A percentile compares a stretch with the other conserved stretches of the same genome.
phyloP scores from a whole-genome alignment of 2,797 vertebrate genomes.

The Spatula clypeata region DNA sequence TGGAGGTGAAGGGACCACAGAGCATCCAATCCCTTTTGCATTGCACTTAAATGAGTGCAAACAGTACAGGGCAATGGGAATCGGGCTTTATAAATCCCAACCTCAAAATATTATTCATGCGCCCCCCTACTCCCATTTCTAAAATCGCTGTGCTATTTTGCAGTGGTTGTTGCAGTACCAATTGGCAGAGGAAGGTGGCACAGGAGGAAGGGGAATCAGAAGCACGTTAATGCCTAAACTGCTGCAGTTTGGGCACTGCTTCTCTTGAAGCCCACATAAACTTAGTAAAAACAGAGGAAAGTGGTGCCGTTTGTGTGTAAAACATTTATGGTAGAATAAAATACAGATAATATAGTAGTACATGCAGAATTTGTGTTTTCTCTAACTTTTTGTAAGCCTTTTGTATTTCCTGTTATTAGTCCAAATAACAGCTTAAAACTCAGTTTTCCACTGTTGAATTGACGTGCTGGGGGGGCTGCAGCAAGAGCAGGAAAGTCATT shows the following conservation, averaged over 20 bases:
- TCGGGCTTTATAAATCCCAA: no score
- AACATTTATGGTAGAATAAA: neutral
- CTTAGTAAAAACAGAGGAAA: neutral
- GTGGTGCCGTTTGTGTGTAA: neutral
- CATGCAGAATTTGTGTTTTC: neutral
- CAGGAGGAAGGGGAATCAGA: neutral
- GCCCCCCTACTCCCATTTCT: rapidly evolving
- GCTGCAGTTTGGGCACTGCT: neutral
- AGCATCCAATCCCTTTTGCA: neutral
- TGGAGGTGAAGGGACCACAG: neutral
- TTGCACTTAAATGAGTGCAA: neutral
- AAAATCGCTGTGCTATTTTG: neutral
- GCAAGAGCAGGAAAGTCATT: neutral
- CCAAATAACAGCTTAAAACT: neutral
- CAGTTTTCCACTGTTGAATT: neutral
- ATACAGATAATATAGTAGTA: neutral
- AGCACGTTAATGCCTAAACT: rapidly evolving
- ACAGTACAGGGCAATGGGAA: neutral
- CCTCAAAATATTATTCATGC: neutral
- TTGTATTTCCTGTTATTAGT: neutral
- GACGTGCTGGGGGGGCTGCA: neutral
- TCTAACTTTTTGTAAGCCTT: neutral
- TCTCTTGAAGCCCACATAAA: neutral
- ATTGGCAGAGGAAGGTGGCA: neutral
- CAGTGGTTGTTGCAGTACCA: neutral